phyloP scores from a whole-genome alignment of 2,888 invertebrate genomes.

The Metacarcinus magister region DNA sequence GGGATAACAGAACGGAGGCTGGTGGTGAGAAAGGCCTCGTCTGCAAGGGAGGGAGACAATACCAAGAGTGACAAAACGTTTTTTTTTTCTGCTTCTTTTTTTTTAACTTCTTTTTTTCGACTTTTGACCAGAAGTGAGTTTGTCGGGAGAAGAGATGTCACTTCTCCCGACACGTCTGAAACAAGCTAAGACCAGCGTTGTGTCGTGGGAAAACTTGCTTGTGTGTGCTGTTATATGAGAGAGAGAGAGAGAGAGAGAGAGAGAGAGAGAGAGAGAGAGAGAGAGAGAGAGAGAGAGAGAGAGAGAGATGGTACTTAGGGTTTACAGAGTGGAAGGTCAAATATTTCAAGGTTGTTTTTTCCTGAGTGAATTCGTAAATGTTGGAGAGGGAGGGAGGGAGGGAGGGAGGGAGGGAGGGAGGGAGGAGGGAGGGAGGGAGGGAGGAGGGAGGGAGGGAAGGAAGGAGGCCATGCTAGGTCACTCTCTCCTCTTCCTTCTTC shows the following conservation, averaged over 20 bases:
- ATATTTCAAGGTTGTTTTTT: conserved; percentile 41
- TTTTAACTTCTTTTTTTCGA: too few species aligned
- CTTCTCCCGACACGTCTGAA: too few species aligned
- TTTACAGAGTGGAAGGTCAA: conserved; percentile 23
- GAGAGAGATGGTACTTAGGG: conserved; percentile 23
- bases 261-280: conserved; percentile 40
- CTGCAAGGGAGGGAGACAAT: too few species aligned
- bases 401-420: background rate
- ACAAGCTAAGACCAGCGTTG: too few species aligned
- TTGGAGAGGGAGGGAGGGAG: background rate
- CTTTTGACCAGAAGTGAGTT: too few species aligned
- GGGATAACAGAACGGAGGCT: background rate
- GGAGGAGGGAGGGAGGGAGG: background rate
- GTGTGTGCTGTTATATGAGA: too few species aligned
- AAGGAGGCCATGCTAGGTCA: background rate
- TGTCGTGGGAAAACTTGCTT: too few species aligned
- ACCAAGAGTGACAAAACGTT: too few species aligned
- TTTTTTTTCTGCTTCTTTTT: too few species aligned
- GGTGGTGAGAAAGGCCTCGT: too few species aligned
- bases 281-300: conserved; percentile 43
- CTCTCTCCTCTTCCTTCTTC: background rate
- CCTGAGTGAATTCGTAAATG: conserved; percentile 20
- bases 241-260: too few species aligned
- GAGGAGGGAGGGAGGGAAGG: background rate
- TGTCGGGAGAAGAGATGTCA: too few species aligned